These are phyloP conservation scores for Xanthorhoe spadicearia DNA, from an alignment of 2,888 invertebrate genomes.

Conservation along the genomic window DNA sequence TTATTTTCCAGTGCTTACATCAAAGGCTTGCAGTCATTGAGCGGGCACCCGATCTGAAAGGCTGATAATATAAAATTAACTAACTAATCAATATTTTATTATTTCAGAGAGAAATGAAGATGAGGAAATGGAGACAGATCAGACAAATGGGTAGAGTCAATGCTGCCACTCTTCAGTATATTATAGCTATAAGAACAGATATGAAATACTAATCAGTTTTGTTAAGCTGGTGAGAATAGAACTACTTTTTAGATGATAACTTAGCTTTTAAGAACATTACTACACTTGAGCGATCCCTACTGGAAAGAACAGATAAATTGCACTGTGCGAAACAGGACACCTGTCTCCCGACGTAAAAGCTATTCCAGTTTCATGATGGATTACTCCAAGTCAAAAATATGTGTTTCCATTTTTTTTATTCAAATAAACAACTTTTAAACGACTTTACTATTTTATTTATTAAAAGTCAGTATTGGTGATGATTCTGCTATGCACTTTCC, in stretches of 20 bases:
- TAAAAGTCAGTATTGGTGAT: background rate
- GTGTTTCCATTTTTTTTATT: conserved; percentile 14
- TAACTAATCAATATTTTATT: conserved; percentile 41
- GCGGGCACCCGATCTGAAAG: background rate
- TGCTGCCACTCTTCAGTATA: conserved; percentile 32
- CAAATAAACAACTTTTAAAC: conserved; percentile 27
- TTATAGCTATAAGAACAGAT: conserved; percentile 62
- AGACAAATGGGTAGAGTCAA: conserved; percentile 63
- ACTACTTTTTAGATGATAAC: conserved; percentile 44
- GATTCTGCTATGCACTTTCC: background rate
- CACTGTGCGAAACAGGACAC: conserved; percentile 16
- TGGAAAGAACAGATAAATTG: conserved; percentile 55
- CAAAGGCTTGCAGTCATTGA: background rate
- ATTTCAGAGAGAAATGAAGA: conserved; percentile 77
- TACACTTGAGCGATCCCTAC: conserved; percentile 54
- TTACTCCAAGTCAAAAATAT: background rate
- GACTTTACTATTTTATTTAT: conserved; percentile 26
- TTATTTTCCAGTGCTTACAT: background rate
- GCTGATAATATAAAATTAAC: background rate
- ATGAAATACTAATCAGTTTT: conserved; percentile 34
- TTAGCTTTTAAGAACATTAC: conserved; percentile 61
- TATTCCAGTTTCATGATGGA: background rate
- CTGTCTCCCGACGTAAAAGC: background rate
- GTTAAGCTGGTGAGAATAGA: conserved; percentile 68
- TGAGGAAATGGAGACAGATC: conserved; percentile 80